A percentile compares a stretch with the other conserved stretches of the same genome.
phyloP scores from a whole-genome alignment of 92 coral and sea anemone genomes.

The Zoanthus sociatus region DNA sequence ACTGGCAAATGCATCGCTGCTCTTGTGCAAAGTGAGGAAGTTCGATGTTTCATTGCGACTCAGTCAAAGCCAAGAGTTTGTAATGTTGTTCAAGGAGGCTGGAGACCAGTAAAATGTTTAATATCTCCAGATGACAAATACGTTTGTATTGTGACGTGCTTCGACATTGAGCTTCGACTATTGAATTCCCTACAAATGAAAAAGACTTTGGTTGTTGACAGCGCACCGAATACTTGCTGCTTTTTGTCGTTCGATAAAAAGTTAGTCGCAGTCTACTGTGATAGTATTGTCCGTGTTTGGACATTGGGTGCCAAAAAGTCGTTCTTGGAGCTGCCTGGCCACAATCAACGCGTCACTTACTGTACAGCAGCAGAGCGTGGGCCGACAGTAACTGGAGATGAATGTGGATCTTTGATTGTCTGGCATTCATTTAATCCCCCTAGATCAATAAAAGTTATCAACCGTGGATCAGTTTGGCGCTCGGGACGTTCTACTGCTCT shows the following conservation, averaged over 20 bases:
- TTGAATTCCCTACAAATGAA: conserved; percentile 15
- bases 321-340: background rate
- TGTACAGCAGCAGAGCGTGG: conserved; percentile 4
- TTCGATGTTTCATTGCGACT: background rate
- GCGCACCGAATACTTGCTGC: conserved; percentile 17
- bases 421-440: conserved; percentile 33
- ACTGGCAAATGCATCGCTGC: conserved; percentile 17
- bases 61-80: background rate
- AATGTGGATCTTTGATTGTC: conserved; percentile 35
- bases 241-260: background rate
- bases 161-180: conserved; percentile 21
- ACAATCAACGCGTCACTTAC: conserved; percentile 12
- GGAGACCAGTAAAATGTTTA: conserved; percentile 8
- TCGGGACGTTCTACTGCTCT: background rate
- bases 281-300: conserved; percentile 33
- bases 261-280: conserved; percentile 25
- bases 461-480: conserved; percentile 31
- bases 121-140: conserved; percentile 36
- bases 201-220: conserved; percentile 13
- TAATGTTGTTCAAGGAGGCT: background rate
- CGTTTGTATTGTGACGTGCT: conserved; percentile 6
- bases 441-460: conserved; percentile 24
- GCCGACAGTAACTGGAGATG: conserved; percentile 19
- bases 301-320: background rate
- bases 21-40: background rate